A percentile compares a stretch with the other conserved stretches of the same genome.
Conservation (phyloP, 2,888 invertebrate genomes). For the Carterocephalus palaemon region DNA sequence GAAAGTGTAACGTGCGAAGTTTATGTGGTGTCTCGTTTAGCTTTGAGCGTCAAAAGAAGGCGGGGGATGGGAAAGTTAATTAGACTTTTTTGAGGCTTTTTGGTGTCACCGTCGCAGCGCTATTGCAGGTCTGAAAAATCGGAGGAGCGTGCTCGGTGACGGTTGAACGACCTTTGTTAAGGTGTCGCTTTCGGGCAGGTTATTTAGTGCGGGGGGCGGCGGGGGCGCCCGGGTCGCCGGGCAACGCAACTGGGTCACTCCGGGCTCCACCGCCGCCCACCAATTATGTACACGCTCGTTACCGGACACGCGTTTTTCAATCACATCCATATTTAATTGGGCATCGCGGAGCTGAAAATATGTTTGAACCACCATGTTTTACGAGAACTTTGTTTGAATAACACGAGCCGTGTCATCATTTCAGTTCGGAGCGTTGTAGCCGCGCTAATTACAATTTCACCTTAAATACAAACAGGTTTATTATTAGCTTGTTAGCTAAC, state of each 20-base stretch:
- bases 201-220: slow-evolving; percentile 61
- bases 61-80: slow-evolving; percentile 3
- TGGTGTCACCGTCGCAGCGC: slow-evolving; percentile 25
- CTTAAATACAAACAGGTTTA: slow-evolving; percentile 6
- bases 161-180: slow-evolving; percentile 78
- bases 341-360: slow-evolving; percentile 75
- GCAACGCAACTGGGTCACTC: slow-evolving; percentile 78
- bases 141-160: slow-evolving; percentile 55
- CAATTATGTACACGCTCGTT: slow-evolving; percentile 80
- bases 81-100: slow-evolving; percentile 17
- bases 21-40: neutral
- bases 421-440: slow-evolving; percentile 5
- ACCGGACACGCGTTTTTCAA: slow-evolving; percentile 80
- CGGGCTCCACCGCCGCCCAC: slow-evolving; percentile 69
- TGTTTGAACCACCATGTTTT: slow-evolving; percentile 70
- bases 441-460: slow-evolving; percentile 19
- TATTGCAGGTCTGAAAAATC: slow-evolving; percentile 47
- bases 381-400: slow-evolving; percentile 49
- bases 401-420: slow-evolving; percentile 14
- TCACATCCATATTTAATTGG: slow-evolving; percentile 80
- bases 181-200: slow-evolving; percentile 78
- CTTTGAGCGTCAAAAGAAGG: neutral
- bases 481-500: slow-evolving; percentile 4
- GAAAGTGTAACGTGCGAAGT: slow-evolving; percentile 1
- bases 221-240: slow-evolving; percentile 62